Evolutionary conservation across 2,113 vertebrate genomes (phyloP).

Genomic region (Halcyon senegalensis): DNA sequence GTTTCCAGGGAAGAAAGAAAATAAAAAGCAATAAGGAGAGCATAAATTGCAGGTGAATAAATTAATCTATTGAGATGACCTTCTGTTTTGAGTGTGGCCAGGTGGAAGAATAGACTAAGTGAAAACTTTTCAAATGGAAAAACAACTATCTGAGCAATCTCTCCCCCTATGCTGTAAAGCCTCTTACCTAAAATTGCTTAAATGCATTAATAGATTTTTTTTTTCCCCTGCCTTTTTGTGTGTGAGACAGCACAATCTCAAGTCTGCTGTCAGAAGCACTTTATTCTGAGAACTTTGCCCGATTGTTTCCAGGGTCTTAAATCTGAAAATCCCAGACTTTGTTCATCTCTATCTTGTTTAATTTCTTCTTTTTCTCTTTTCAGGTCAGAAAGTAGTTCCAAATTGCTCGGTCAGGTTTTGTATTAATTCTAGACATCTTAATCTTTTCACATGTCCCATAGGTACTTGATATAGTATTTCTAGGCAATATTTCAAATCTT

Average conservation of each 20-base stretch:
- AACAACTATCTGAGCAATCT: background rate
- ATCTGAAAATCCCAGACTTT: slow-evolving; percentile 3
- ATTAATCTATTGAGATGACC: slow-evolving; percentile 5
- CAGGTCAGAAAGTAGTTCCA: background rate
- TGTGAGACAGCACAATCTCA: background rate
- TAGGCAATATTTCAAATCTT: slow-evolving; percentile 24
- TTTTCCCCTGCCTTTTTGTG: background rate
- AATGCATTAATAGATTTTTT: background rate
- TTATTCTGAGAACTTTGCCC: slow-evolving; percentile 2
- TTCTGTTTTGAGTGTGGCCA: background rate
- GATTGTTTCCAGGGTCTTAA: background rate
- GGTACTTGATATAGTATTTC: background rate
- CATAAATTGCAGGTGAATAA: background rate
- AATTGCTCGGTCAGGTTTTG: background rate
- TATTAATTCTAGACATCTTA: background rate
- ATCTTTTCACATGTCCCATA: background rate
- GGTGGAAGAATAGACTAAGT: background rate
- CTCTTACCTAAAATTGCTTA: background rate
- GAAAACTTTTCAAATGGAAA: background rate
- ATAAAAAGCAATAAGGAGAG: background rate
- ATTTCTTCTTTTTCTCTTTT: background rate
- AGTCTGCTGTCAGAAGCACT: background rate
- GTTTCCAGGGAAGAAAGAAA: background rate
- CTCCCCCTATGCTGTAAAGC: background rate
- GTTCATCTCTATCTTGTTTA: background rate